Conservation (phyloP, 1,140 invertebrate genomes). For the Eurosta solidaginis region DNA sequence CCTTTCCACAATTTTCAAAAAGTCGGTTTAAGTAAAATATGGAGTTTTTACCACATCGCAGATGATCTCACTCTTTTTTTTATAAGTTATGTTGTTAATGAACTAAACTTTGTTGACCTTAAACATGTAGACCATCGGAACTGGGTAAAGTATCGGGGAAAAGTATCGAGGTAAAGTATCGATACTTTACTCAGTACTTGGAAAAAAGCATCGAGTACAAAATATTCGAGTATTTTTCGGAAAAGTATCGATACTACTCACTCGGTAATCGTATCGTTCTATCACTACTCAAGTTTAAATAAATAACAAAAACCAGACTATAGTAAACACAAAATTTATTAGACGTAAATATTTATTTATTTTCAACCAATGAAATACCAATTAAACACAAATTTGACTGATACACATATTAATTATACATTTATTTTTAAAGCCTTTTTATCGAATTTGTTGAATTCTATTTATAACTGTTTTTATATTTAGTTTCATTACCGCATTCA, state of each 20-base stretch:
- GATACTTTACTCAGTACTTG: too few relatives aligned
- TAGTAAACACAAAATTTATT: conserved; percentile 5
- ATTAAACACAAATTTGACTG: conserved; percentile 1
- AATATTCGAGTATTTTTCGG: background rate
- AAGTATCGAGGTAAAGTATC: too few relatives aligned
- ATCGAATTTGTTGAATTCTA: background rate
- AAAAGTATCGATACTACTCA: background rate
- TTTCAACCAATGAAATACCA: background rate
- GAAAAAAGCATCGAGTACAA: too few relatives aligned
- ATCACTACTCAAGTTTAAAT: background rate
- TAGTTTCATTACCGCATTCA: conserved; percentile 15
- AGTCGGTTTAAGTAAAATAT: too few relatives aligned
- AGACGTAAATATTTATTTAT: background rate
- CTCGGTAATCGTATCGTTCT: background rate
- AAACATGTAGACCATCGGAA: too few relatives aligned
- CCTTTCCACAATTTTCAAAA: too few relatives aligned
- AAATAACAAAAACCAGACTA: background rate
- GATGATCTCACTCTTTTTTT: too few relatives aligned
- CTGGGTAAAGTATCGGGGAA: too few relatives aligned
- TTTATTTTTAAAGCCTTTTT: background rate
- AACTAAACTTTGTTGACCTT: too few relatives aligned
- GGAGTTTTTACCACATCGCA: too few relatives aligned
- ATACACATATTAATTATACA: background rate
- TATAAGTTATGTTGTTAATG: too few relatives aligned
- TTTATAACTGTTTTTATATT: background rate